Base-by-base conservation (phyloP, 2,113 vertebrate species). In the Leptobrachium ailaonicum region DNA sequence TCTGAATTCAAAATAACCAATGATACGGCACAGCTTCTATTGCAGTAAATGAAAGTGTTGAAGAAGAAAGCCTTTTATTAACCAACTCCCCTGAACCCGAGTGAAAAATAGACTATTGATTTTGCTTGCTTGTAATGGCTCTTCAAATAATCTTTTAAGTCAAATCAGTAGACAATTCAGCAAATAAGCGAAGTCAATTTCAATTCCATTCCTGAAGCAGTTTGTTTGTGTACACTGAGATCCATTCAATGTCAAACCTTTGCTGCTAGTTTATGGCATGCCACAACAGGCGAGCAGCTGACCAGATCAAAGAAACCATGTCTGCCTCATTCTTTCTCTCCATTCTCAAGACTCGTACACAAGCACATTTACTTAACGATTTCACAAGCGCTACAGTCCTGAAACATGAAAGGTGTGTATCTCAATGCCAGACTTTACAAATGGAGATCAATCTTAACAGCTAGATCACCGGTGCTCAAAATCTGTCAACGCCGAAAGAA, bases 161-260 rank as follows among this genome's bases (percentile, higher is more conserved):
- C 45, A 14, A 71, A 71, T 71, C 68, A 71, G 45, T 71, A 71
- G 43, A 32, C 44, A 53, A 32, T 71, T 71, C 44, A 20, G 68
- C 68, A 53, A 71, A 71, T 45, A 71, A 71, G 68, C 6, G 45
- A 71, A 71, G 68, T 71, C 44, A 20, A 32, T 71, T 71, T 71
- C 62, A 71, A 71, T 71, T 71, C 68, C 68, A 47, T 42, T 53
- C 14, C 14, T 53, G 2, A 11, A 45, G 43, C 20, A 32, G 32
- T 47, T 40, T 64, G 54, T 68, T 63, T 79, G 77, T 73, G 60
- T 79, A n/a, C 70, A 73, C 2, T 50, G 9, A 62, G 42, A 41
- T 66, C 44, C 62, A 63, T 53, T 79, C n/a, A 71, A 47, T 47
- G 67, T 13, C 32, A 54, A 20, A 50, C 47, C 47, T 8, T 54